Percentiles rank a stretch among this genome's conserved stretches.
Conservation (phyloP, 2,797 vertebrate genomes). For the Crocidura indochinensis region DNA sequence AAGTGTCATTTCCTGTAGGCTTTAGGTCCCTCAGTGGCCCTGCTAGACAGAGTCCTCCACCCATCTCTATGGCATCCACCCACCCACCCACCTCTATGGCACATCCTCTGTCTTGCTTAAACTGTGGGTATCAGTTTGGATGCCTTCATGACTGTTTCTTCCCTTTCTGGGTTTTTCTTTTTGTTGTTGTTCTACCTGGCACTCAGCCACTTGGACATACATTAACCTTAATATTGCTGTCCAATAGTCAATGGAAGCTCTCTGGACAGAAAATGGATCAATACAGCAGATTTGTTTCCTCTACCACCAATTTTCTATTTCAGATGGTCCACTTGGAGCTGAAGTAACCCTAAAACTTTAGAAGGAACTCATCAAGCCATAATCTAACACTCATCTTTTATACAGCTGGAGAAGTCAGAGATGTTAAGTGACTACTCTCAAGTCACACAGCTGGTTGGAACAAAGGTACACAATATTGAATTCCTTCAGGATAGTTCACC, state of each 20-base stretch:
- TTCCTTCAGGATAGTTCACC: background rate
- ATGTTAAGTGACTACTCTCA: background rate
- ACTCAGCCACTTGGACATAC: background rate
- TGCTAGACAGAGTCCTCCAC: constrained; percentile 42
- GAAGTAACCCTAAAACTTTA: background rate
- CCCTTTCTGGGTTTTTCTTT: background rate
- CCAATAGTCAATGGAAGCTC: background rate
- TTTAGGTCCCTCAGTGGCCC: background rate
- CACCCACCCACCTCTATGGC: background rate
- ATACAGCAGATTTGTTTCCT: too few relatives aligned
- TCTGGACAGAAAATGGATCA: background rate
- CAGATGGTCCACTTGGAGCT: rapidly evolving
- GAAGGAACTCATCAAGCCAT: background rate
- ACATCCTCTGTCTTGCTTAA: background rate
- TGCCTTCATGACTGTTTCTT: background rate
- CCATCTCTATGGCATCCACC: background rate
- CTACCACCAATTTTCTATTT: background rate
- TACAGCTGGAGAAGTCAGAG: constrained; percentile 16
- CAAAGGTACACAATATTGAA: background rate
- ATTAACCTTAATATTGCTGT: background rate
- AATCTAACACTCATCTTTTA: background rate
- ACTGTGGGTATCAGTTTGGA: rapidly evolving
- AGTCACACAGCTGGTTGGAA: background rate
- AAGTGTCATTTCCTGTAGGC: constrained; percentile 56
- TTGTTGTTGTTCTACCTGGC: rapidly evolving